Conservation (phyloP, 2,888 invertebrate species). For the Deroplatys truncata region DNA sequence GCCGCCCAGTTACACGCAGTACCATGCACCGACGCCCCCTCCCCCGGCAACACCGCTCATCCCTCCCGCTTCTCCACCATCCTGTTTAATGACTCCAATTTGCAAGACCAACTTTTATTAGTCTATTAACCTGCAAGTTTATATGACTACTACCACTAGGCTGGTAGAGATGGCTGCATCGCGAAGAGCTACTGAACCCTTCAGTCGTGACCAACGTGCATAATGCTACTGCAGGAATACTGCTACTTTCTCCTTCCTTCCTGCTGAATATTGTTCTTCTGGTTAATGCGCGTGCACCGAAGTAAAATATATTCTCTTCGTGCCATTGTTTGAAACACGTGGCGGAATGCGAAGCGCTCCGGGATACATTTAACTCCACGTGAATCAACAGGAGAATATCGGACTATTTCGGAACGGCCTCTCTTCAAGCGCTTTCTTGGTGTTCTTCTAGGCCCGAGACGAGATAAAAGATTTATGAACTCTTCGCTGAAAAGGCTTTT, state of each 20-base stretch:
- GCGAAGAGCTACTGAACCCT: neutral
- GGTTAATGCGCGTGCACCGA: neutral
- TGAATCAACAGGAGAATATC: neutral
- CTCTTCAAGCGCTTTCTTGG: neutral
- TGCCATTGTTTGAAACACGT: neutral
- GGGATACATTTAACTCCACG: neutral
- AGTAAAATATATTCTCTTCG: neutral
- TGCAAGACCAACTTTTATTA: slow-evolving; percentile 30
- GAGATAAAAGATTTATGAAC: neutral
- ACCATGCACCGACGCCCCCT: neutral
- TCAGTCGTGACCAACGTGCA: slow-evolving; percentile 22
- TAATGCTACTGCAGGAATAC: slow-evolving; percentile 1
- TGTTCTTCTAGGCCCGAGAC: neutral
- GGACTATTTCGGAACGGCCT: too few species aligned
- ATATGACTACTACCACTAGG: slow-evolving; percentile 15
- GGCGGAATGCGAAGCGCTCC: neutral
- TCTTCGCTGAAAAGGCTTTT: neutral
- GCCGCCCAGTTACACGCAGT: neutral
- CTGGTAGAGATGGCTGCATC: neutral
- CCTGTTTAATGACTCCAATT: slow-evolving; percentile 29
- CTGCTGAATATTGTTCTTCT: neutral
- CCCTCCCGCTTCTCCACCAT: neutral
- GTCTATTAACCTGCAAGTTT: slow-evolving; percentile 29
- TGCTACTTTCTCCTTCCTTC: too few species aligned
- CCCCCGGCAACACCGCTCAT: neutral